Base-by-base conservation (phyloP, 1,140 invertebrate species). In the Chelonus insularis region DNA sequence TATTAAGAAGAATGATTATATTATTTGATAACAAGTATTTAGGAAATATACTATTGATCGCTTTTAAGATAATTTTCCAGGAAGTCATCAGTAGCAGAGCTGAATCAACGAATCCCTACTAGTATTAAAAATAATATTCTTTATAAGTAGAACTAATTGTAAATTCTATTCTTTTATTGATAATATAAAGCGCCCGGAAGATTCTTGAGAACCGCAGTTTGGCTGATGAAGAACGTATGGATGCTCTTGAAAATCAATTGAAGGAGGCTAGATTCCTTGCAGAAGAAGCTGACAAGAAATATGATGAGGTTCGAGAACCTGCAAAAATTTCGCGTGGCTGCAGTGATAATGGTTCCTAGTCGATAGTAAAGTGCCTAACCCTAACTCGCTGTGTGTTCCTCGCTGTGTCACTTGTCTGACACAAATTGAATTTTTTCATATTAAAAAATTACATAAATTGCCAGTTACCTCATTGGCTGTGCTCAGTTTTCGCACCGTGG, bases 271-370 rank as follows among this genome's bases (percentile, higher is more conserved):
- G 97, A 83, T 97, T 98, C 89, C 89, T 99, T 79, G 97, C 98
- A 83, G 98, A 99, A 86, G 98, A 99, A 85, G 97, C 98, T 78
- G 98, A 99, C 89, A 95, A 98, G 87, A 99, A 99, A 98, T 99
- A 99, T 87, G 98, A 99, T 93, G 98, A 99, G 96, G 98, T 98
- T 88, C 83, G 78, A 75, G 77, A 75, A 69, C 70, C 75, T 45
- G 55, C 57, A 50, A 71, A 62, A 71, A 68, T 68, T 67, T 65
- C 72, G 70, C 69, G 74, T 77, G 73, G 71, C 73, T 76, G 73
- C 76, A 80, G 73, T 75, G 73, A 43, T 43, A 43, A 43, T 76
- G 76, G 74, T 78, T 81, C 77, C 75, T 80, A 82, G 77, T 80
- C 71, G 68, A 75, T 81, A 80, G 72, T 62, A 68, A 74, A 76